Evolutionary conservation across 2,113 vertebrate species (phyloP).

Genomic region (Motacilla alba): DNA sequence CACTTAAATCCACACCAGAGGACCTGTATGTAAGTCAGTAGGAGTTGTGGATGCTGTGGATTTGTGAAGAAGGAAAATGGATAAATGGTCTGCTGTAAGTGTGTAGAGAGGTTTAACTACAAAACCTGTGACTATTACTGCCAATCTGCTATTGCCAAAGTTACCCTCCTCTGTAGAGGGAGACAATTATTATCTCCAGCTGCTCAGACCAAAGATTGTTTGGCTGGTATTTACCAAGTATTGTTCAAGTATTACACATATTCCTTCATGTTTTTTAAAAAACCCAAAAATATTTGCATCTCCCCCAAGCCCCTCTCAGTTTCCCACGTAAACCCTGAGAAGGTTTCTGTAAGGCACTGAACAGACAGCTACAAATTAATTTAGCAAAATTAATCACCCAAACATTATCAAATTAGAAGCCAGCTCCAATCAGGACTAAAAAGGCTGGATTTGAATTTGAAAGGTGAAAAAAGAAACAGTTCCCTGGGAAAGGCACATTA

Average conservation of each 20-base stretch:
- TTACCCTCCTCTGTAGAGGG: background rate
- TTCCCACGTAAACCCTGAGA: background rate
- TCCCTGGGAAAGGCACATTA: background rate
- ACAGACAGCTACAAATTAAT: background rate
- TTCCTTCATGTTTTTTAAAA: background rate
- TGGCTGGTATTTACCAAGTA: background rate
- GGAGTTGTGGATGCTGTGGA: background rate
- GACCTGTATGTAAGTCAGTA: background rate
- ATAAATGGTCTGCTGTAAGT: background rate
- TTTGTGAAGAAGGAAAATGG: background rate
- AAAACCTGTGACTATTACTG: background rate
- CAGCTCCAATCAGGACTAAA: background rate
- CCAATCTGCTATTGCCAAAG: background rate
- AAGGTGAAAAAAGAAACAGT: background rate
- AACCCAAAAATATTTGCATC: background rate
- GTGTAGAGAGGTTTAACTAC: background rate
- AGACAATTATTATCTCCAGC: background rate
- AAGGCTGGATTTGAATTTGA: background rate
- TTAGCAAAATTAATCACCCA: background rate
- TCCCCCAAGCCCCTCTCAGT: background rate
- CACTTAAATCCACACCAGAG: background rate
- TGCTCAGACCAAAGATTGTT: background rate
- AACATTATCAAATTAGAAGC: background rate
- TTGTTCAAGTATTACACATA: background rate
- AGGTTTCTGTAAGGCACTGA: background rate